These are phyloP conservation scores for Aproaerema taeniolella DNA, from an alignment of 2,888 invertebrate genomes.

Conservation along the genomic window DNA sequence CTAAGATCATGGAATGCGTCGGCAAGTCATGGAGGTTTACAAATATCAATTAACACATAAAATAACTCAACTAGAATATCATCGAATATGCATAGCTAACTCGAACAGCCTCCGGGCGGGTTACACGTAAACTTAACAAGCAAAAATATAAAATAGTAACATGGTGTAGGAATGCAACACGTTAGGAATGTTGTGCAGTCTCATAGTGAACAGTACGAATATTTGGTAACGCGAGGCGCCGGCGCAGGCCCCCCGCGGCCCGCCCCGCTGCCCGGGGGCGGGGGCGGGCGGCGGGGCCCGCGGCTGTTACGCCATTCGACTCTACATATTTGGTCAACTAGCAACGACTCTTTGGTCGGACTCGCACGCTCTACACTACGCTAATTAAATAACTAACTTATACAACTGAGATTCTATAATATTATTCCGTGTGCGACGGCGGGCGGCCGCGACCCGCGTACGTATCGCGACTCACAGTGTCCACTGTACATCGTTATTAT, in stretches of 20 bases:
- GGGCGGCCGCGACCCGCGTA: slow-evolving; percentile 13
- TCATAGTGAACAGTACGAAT: slow-evolving; percentile 25
- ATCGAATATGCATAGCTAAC: no score
- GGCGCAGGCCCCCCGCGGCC: background rate
- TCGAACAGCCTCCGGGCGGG: slow-evolving; percentile 1
- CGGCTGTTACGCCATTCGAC: slow-evolving; percentile 9
- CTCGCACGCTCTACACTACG: slow-evolving; percentile 22
- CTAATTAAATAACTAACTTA: slow-evolving; percentile 31
- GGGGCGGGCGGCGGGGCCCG: slow-evolving; percentile 11
- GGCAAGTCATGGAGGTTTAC: slow-evolving; percentile 4
- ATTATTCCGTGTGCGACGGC: slow-evolving; percentile 24
- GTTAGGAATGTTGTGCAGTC: slow-evolving; percentile 47
- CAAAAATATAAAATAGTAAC: background rate
- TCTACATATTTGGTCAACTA: slow-evolving; percentile 44
- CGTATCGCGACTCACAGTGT: background rate
- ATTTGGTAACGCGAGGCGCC: slow-evolving; percentile 18
- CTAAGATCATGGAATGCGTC: slow-evolving; percentile 4
- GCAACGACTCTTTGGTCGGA: slow-evolving; percentile 35
- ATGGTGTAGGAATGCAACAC: slow-evolving; percentile 30
- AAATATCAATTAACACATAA: no score
- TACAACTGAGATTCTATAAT: slow-evolving; percentile 54
- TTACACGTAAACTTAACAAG: background rate
- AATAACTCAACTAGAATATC: no score
- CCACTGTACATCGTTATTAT: background rate
- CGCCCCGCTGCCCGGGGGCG: no score